These are phyloP conservation scores for Phortica variegata DNA, from an alignment of 1,140 invertebrate species.

Conservation along the genomic window DNA sequence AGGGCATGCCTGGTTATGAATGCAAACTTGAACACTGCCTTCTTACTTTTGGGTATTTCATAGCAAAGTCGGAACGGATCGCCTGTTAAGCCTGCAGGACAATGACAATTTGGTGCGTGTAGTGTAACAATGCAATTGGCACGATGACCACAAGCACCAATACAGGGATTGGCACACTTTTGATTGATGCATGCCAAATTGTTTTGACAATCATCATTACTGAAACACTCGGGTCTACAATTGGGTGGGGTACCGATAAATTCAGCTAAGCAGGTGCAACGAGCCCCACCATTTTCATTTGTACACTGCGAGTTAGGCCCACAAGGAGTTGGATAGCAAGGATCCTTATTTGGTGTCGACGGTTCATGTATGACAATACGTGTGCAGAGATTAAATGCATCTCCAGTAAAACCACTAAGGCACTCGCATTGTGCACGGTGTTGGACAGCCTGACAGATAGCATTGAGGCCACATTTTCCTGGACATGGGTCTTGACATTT, in stretches of 20 bases:
- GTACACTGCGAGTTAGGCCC: constrained; percentile 73
- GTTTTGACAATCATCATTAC: constrained; percentile 66
- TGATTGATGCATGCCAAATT: constrained; percentile 66
- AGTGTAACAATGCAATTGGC: constrained; percentile 72
- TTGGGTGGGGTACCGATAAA: constrained; percentile 68
- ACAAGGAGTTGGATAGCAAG: constrained; percentile 75
- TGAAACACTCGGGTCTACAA: constrained; percentile 68
- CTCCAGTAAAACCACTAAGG: constrained; percentile 70
- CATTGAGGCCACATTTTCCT: constrained; percentile 73
- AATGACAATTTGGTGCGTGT: constrained; percentile 74
- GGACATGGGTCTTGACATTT: constrained; percentile 80
- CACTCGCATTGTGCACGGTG: constrained; percentile 76
- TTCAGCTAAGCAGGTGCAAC: constrained; percentile 65
- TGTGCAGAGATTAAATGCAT: constrained; percentile 74
- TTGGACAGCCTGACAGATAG: constrained; percentile 70
- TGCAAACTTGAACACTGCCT: constrained; percentile 56
- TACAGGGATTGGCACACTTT: constrained; percentile 73
- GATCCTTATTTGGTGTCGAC: constrained; percentile 49
- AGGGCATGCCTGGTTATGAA: constrained; percentile 39
- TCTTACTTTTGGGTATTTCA: constrained; percentile 57
- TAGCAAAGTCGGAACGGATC: constrained; percentile 68
- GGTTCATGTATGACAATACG: constrained; percentile 63
- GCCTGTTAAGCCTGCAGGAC: constrained; percentile 67
- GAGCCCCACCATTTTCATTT: constrained; percentile 61
- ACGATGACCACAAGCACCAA: constrained; percentile 72